Evolutionary conservation across 92 coral and sea anemone genomes (phyloP).

Genomic region (Epizoanthus scotinus): DNA sequence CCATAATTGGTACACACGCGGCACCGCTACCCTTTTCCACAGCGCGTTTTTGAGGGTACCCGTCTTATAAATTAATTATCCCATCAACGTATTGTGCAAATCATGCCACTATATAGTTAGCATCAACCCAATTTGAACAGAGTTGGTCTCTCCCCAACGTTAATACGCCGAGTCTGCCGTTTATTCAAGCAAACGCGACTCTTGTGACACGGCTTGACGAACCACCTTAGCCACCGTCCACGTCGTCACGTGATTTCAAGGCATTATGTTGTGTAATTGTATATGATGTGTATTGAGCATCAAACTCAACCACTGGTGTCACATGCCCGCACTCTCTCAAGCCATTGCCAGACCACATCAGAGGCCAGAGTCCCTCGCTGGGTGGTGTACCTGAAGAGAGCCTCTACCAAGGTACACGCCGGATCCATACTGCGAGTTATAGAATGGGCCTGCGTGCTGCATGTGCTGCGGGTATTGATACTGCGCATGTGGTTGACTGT

Average conservation of each 20-base stretch:
- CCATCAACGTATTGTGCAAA: conserved; percentile 4
- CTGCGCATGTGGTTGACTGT: conserved; percentile 79
- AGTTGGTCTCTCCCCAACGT: neutral
- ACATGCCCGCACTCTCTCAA: no score
- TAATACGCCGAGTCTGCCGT: neutral
- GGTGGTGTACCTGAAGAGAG: conserved; percentile 94
- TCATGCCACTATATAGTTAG: neutral
- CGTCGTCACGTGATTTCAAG: no score
- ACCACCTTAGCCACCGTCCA: no score
- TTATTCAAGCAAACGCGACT: no score
- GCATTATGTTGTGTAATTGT: no score
- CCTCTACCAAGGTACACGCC: conserved; percentile 89
- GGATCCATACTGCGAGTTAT: conserved; percentile 87
- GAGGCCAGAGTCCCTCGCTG: conserved; percentile 86
- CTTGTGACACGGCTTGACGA: no score
- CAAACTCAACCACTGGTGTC: no score
- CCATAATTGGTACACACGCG: conserved; percentile 3
- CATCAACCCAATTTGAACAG: neutral
- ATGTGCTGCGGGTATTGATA: conserved; percentile 87
- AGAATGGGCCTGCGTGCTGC: conserved; percentile 89
- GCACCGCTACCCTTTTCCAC: neutral
- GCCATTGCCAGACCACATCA: neutral
- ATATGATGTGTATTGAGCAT: no score
- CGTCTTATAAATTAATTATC: conserved; percentile 30
- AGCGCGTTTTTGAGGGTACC: neutral